Conservation (phyloP, 2,797 vertebrate genomes). For the Pseudochaenichthys georgianus region DNA sequence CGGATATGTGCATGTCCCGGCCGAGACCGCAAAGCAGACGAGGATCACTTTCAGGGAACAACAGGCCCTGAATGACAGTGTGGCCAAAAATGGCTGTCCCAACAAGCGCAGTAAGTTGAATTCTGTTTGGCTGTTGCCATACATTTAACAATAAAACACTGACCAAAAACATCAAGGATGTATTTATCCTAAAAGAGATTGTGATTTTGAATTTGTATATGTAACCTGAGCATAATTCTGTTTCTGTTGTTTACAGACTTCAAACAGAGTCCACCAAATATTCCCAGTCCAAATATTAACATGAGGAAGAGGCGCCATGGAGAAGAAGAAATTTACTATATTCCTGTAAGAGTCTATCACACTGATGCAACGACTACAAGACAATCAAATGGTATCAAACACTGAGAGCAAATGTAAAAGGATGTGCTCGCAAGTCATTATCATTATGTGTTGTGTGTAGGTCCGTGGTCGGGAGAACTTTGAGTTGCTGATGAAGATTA, state of each 20-base stretch:
- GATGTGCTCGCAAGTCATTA: background rate
- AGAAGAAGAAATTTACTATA: constrained; percentile 95
- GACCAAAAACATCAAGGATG: too few relatives aligned
- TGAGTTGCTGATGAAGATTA: constrained; percentile 98
- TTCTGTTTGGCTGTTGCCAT: too few relatives aligned
- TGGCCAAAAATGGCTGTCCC: constrained; percentile 89
- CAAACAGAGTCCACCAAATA: constrained; percentile 92
- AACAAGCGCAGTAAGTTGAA: constrained; percentile 93
- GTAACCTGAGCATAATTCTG: constrained; percentile 18
- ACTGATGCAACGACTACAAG: background rate
- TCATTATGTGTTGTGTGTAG: constrained; percentile 76
- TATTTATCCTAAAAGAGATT: background rate
- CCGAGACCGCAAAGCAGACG: constrained; percentile 95
- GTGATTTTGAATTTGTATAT: background rate
- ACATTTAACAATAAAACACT: too few relatives aligned
- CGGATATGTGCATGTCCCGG: constrained; percentile 98
- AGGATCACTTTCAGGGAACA: constrained; percentile 98
- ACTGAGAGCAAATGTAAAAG: background rate
- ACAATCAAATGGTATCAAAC: constrained; percentile 1
- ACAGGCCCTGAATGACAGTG: constrained; percentile 92
- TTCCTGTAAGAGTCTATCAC: constrained; percentile 88
- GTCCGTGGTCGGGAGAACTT: constrained; percentile 97
- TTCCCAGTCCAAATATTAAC: constrained; percentile 87
- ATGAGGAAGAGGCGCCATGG: constrained; percentile 94
- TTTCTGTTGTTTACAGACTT: constrained; percentile 85